Percentiles rank a stretch among this genome's conserved stretches.
These are phyloP conservation scores for Heloderma charlesbogerti DNA, from an alignment of 2,113 vertebrate genomes.

Conservation along the genomic window DNA sequence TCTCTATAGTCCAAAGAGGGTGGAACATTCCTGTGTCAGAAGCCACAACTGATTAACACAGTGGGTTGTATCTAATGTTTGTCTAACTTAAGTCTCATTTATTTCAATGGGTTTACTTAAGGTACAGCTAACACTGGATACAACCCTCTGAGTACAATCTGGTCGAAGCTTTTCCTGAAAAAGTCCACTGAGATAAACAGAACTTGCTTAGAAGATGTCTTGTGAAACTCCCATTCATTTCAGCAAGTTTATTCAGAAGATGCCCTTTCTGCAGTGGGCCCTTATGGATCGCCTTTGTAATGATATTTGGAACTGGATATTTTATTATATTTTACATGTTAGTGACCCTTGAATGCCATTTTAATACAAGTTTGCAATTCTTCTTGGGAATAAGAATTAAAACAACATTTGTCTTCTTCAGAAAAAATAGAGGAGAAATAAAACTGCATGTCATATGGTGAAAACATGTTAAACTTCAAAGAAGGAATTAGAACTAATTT, in stretches of 20 bases:
- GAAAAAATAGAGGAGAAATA: conserved; percentile 42
- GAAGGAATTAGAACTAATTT: conserved; percentile 58
- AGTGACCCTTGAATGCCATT: neutral
- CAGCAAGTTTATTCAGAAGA: neutral
- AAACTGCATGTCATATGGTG: conserved; percentile 64
- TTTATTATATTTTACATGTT: neutral
- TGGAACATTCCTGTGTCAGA: neutral
- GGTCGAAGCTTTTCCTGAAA: neutral
- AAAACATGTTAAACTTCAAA: conserved; percentile 70
- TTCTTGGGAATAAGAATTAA: conserved; percentile 34
- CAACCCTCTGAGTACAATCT: neutral
- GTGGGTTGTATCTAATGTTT: neutral
- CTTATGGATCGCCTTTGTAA: neutral
- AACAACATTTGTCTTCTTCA: conserved; percentile 42
- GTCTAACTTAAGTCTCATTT: too few species aligned
- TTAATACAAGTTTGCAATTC: neutral
- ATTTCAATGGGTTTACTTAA: too few species aligned
- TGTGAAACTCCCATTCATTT: neutral
- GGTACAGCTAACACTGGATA: neutral
- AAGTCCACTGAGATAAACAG: neutral
- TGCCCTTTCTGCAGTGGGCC: neutral
- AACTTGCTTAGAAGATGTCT: neutral
- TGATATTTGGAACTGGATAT: neutral
- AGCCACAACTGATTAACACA: neutral
- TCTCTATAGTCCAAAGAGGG: neutral